A percentile compares a stretch with the other conserved stretches of the same genome.
Conservation (phyloP, 2,888 invertebrate species). For the Dolichomitus sp. region DNA sequence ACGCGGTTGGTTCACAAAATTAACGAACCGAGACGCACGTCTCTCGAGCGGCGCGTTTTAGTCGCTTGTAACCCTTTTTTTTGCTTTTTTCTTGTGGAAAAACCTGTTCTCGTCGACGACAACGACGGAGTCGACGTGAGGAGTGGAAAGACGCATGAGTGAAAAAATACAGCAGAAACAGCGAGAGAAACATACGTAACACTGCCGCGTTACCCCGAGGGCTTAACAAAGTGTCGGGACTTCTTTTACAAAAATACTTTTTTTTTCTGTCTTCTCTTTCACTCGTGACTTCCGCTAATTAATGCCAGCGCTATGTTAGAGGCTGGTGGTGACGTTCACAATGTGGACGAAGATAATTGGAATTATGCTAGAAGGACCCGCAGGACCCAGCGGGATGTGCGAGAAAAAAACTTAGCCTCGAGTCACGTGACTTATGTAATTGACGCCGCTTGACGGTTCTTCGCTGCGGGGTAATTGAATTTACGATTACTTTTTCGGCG, state of each 20-base stretch:
- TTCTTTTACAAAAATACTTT: constrained; percentile 70
- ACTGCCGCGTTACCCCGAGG: constrained; percentile 67
- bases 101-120: constrained; percentile 76
- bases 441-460: constrained; percentile 73
- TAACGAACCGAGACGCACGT: constrained; percentile 81
- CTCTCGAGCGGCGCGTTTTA: constrained; percentile 46
- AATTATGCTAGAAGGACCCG: constrained; percentile 82
- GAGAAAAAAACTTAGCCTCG: constrained; percentile 2
- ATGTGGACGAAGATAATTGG: constrained; percentile 82
- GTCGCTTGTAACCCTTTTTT: constrained; percentile 60
- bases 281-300: constrained; percentile 80
- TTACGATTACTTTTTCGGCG: constrained; percentile 73
- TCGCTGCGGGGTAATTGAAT: constrained; percentile 80
- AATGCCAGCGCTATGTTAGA: constrained; percentile 72
- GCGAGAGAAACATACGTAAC: constrained; percentile 55
- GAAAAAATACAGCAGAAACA: constrained; percentile 49
- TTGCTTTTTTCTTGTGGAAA: constrained; percentile 62
- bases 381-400: constrained; percentile 66
- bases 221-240: constrained; percentile 76
- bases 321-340: constrained; percentile 66
- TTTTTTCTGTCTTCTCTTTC: constrained; percentile 52
- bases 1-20: constrained; percentile 81
- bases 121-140: constrained; percentile 61
- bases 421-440: constrained; percentile 81
- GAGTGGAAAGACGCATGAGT: constrained; percentile 46